Base-by-base conservation (phyloP, 2,888 invertebrate species). In the Muscina levida region DNA sequence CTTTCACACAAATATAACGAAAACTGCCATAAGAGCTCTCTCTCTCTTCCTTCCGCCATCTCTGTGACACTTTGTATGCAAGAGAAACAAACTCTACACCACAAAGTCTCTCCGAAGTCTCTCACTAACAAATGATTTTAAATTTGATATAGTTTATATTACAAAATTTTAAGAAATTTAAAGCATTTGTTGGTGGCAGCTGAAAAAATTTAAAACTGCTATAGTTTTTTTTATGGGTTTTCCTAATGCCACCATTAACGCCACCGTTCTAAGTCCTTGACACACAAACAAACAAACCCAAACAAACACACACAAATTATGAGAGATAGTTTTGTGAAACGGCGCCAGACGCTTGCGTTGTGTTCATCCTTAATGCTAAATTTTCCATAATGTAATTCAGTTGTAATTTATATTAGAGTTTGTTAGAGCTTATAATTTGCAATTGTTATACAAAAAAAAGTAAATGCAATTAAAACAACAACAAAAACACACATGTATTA, bases 171-270 rank as follows among this genome's bases (percentile, higher is more conserved):
- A 31, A 31, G 31, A 31, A 31, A 31, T 31, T 31, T 8, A 31
- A 8, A 31, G 31, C 31, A 31, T 31, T 31, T 31, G 31, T 31
- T 31, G 31, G 31, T 5, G 8, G 31, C 31, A 31, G 8, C 4
- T 31, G 31, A 8, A 31, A 31, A 57, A 57, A 19, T 22, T 39
- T 2, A 53, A 53, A 19, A 53, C 53, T 53, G 53, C 53, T 53
- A 39, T 57, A 57, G 13, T 37, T 57, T 59, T n/a, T 57, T 57
- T 17, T 59, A 39, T 57, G 59, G 59, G 59, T 59, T 53, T 53
- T 2, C 48, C 3, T 31, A 31, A 31, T 5, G 8, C 3, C 31
- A 31, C 31, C n/a, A 31, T 31, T 31, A 31, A 8, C 24, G 53
- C 24, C 53, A 24, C 24, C 53, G 31, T 8, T n/a, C 31, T 31